These are phyloP conservation scores for Porphyrio hochstetteri DNA, from an alignment of 2,113 vertebrate genomes.

Conservation along the genomic window DNA sequence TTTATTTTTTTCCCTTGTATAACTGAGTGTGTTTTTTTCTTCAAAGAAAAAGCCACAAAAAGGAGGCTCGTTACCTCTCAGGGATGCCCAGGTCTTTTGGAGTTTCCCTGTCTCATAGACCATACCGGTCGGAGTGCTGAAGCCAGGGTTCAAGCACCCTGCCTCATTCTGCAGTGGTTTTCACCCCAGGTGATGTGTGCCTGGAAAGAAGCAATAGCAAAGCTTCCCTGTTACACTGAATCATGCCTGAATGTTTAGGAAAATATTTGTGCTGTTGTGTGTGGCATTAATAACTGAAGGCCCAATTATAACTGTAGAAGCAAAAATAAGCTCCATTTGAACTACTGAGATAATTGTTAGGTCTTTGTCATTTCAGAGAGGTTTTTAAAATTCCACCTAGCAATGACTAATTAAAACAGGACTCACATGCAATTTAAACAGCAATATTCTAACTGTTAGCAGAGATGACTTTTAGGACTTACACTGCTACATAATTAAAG, in stretches of 20 bases:
- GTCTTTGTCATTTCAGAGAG: not conserved
- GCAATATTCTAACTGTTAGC: not conserved
- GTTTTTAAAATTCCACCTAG: not conserved
- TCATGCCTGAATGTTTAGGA: not conserved
- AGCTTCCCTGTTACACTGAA: not conserved
- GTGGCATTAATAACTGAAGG: not conserved
- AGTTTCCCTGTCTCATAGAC: not conserved
- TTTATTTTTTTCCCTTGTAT: not conserved
- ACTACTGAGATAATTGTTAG: not conserved
- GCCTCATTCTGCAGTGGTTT: not conserved
- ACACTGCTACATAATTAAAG: not conserved
- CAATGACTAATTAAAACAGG: not conserved
- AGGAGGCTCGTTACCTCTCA: not conserved
- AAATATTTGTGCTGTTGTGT: not conserved
- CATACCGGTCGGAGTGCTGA: not conserved
- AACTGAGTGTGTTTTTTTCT: not conserved
- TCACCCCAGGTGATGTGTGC: not conserved
- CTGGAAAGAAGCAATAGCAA: not conserved
- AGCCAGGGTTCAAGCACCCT: not conserved
- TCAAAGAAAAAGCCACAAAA: not conserved
- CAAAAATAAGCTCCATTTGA: not conserved
- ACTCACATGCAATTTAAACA: not conserved
- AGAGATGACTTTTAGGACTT: not conserved
- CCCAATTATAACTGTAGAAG: not conserved
- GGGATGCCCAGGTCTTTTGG: not conserved